phyloP scores from a whole-genome alignment of 1,140 invertebrate genomes.

The Acyrthosiphon pisum region DNA sequence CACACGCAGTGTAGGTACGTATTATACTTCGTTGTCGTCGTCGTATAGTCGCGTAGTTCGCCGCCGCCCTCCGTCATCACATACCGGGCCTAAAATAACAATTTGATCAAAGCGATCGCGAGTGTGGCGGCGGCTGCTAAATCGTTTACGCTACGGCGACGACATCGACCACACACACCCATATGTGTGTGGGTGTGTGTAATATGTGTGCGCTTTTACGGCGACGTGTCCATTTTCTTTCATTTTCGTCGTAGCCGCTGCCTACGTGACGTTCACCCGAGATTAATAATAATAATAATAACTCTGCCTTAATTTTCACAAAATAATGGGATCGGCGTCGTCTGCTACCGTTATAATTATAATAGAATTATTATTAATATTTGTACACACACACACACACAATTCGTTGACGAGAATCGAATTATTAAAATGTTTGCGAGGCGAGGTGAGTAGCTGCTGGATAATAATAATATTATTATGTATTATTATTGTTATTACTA shows the following conservation, averaged over 20 bases:
- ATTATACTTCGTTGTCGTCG: slow-evolving; percentile 1
- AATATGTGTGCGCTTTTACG: not conserved
- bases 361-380: slow-evolving; percentile 46
- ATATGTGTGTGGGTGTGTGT: not conserved
- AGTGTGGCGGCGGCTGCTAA: not conserved
- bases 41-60: not conserved
- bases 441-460: not conserved
- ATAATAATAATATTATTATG: slow-evolving; percentile 22
- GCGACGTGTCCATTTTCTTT: slow-evolving; percentile 12
- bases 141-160: slow-evolving; percentile 34
- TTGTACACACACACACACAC: not conserved
- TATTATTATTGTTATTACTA: slow-evolving; percentile 21
- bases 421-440: slow-evolving; percentile 34
- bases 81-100: slow-evolving; percentile 13
- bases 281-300: not conserved
- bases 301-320: not conserved
- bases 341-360: not conserved
- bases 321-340: slow-evolving; percentile 2
- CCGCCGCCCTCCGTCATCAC: not conserved
- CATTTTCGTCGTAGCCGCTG: not conserved
- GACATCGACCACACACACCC: slow-evolving; percentile 12
- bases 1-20: not conserved
- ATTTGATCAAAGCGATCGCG: slow-evolving; percentile 42
- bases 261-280: not conserved
- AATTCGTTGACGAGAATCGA: slow-evolving; percentile 15